Evolutionary conservation across 2,797 vertebrate genomes (phyloP), one percentile per base, ranked within the genome.

Genomic region (Acestrorhynchus altus): DNA sequence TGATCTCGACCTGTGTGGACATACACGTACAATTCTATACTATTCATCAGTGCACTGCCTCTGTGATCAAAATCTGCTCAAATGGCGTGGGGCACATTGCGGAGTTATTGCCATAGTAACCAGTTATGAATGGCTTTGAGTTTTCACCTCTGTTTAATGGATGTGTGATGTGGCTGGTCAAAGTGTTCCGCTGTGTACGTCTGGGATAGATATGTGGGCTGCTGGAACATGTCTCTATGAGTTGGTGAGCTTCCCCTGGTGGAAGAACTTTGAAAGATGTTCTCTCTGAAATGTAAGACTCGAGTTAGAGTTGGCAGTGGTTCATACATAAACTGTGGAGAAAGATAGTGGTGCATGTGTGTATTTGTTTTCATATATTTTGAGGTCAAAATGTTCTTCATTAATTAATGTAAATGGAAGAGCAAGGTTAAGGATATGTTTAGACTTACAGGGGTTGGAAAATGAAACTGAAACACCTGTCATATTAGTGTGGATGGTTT

Each of bases 31-130:
- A 6, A 35, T 6, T 35, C 31, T 22, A 49, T 24, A 51, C 44
- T 4, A 57, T 59, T 22, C 20, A 13, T 24, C 20, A 54, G 8
- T 39, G 31, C 26, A 18, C 63, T 49, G 44, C 9, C 1, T 66
- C 11, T 39, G 16, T 76, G 76, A 79, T 79, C 63, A 77, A 22
- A 74, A 49, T 20, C 4, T 11, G 35, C 72, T 56, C n/a, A 46
- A 39, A 47, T 54, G 60, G 51, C 68, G 5, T 35, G 74, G 42
- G 12, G 60, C 68, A 20, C 24, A 54, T 77, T 72, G 16, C 72
- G 63, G 73, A 64, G 54, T 67, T 80, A 84, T 78, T 82, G 67
- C 80, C 72, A 78, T 78, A 80, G 83, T 69, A 82, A 76, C 78
- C 20, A 26, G 72, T 64, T 75, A 24, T 64, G 20, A 61, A 65